A percentile compares a stretch with the other conserved stretches of the same genome.
phyloP scores from a whole-genome alignment of 2,113 vertebrate genomes.

The Ivindomyrus marchei region DNA sequence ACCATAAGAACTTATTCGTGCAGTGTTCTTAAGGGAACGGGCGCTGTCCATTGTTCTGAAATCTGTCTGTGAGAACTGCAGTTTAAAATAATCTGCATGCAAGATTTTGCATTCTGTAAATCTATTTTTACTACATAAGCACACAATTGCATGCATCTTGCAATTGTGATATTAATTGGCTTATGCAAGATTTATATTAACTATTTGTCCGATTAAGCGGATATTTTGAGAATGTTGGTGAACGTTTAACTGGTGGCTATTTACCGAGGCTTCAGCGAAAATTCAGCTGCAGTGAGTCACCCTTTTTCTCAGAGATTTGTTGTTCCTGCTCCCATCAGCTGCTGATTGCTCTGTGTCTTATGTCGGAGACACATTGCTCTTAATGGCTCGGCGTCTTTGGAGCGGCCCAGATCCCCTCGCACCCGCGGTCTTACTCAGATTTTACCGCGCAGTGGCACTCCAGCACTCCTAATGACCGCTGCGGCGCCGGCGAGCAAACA shows the following conservation, averaged over 20 bases:
- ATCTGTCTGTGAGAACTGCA: neutral
- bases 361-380: neutral
- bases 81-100: neutral
- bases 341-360: neutral
- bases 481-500: constrained; percentile 18
- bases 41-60: neutral
- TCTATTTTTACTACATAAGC: neutral
- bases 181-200: neutral
- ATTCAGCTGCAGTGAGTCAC: neutral
- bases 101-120: neutral
- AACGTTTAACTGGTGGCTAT: neutral
- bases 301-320: neutral
- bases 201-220: neutral
- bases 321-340: neutral
- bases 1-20: neutral
- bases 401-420: neutral
- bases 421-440: constrained; percentile 26
- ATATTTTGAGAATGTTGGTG: neutral
- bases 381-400: neutral
- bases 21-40: neutral
- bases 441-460: constrained; percentile 74
- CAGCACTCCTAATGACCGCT: constrained; percentile 60
- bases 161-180: neutral
- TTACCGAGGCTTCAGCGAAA: neutral
- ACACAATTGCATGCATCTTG: neutral